Percentiles rank a stretch among this genome's conserved stretches.
Conservation (phyloP, 37 sponge, comb jelly and placozoan species). For the Beroe forskalii region DNA sequence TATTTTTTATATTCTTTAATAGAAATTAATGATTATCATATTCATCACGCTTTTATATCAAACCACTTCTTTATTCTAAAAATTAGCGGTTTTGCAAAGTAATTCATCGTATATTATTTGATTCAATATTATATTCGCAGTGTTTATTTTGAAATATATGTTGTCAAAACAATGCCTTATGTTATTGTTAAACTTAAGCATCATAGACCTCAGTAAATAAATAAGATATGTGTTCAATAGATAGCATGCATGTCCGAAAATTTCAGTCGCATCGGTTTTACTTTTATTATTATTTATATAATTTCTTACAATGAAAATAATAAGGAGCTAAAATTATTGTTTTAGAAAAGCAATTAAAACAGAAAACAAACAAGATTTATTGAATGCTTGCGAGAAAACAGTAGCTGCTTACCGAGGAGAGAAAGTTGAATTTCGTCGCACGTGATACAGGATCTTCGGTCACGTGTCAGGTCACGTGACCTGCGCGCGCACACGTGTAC, state of each 20-base stretch:
- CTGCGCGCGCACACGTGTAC: not conserved
- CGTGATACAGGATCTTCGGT: not conserved
- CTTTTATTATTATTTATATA: not conserved
- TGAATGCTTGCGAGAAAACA: conserved; percentile 28
- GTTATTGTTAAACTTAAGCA: too few species aligned
- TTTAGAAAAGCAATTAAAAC: conserved; percentile 55
- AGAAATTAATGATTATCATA: too few species aligned
- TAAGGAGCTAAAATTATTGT: conserved; percentile 28
- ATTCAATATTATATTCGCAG: too few species aligned
- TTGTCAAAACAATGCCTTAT: too few species aligned
- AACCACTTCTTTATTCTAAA: too few species aligned
- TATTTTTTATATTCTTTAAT: too few species aligned
- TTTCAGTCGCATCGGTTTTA: not conserved
- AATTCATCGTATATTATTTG: too few species aligned
- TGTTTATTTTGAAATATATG: too few species aligned
- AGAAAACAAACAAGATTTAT: conserved; percentile 46
- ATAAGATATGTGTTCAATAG: too few species aligned
- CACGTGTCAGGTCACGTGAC: not conserved
- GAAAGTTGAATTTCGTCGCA: not conserved
- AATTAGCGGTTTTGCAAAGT: too few species aligned
- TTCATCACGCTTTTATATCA: too few species aligned
- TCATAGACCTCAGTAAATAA: too few species aligned
- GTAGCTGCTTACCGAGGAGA: conserved; percentile 16
- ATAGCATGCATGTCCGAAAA: not conserved
- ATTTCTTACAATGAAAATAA: conserved; percentile 30